Percentiles rank a stretch among this genome's conserved stretches.
Conservation (phyloP, 2,797 vertebrate species). For the Simalia tracyae region DNA sequence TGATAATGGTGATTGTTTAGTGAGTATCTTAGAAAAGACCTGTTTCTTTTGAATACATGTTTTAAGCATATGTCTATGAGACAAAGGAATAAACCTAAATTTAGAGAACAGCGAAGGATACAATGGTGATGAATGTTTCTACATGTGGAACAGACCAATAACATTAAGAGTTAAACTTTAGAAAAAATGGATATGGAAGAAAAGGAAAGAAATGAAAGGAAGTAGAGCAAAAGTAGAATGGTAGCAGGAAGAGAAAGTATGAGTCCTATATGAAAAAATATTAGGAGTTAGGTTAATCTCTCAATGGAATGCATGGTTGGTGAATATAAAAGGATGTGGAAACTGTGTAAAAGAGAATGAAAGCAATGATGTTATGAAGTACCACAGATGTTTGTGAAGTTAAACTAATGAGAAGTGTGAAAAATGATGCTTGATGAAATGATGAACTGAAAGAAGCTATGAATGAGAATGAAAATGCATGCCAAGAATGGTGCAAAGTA, state of each 20-base stretch:
- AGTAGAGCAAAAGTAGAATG: neutral
- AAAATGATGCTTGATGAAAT: no score
- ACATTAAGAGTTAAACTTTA: neutral
- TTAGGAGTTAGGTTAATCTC: neutral
- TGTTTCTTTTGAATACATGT: neutral
- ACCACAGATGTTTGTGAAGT: no score
- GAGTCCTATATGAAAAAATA: neutral
- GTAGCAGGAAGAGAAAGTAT: neutral
- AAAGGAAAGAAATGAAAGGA: neutral
- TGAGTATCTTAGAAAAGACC: neutral
- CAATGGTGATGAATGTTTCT: neutral
- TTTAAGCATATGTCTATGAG: neutral
- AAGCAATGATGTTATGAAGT: no score
- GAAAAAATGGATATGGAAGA: neutral
- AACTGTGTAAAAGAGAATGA: neutral
- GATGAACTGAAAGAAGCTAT: no score
- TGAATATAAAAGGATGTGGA: neutral
- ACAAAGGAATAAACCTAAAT: neutral
- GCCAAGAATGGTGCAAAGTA: no score
- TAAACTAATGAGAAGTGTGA: no score
- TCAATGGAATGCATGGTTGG: neutral
- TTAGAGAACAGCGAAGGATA: neutral
- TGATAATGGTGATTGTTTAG: neutral
- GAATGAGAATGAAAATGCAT: no score
- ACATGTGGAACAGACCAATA: neutral